Evolutionary conservation across 2,113 vertebrate species (phyloP), one percentile per base, ranked within the genome.

Genomic region (Euleptes europaea): DNA sequence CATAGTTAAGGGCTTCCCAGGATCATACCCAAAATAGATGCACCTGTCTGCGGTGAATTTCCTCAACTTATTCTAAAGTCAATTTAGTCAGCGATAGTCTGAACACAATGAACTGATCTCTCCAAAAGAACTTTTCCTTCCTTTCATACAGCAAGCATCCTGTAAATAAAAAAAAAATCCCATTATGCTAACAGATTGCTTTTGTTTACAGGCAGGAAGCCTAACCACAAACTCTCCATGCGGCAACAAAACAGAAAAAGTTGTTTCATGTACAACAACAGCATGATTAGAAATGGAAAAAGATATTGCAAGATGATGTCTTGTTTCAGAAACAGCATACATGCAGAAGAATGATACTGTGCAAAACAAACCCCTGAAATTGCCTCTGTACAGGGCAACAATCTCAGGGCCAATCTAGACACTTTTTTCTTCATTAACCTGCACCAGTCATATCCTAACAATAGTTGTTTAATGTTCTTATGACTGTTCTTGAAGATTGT

Each of bases 81-180:
- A 77, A 15, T 76, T 82, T 91, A 90, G 86, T 74, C 44, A 78
- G 74, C 57, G 86, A 78, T 86, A 91, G 86, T 74, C 76, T 54
- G 2, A 83, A 78, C 88, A 96, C 91, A 95, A 96, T 93, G 93
- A 86, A 60, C 38, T 74, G 86, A 85, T 86, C 88, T 94, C 85
- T 84, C 88, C 33, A 92, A 96, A 86, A 95, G 89, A 85, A 84
- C 86, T 94, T 95, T 96, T 97, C 96, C 97, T 98, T 97, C 97
- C 97, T 96, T 92, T 90, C 71, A 94, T 95, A 92, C 85, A 94
- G 88, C 94, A 94, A 95, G 95, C 93, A 95, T 95, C 92, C 94
- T 95, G 94, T 91, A 93, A 96, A 94, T 88, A 91, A 88, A 77
- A 54, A 10, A 49, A 38, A 91, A 85, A 84, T 95, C 93, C 89